A percentile compares a stretch with the other conserved stretches of the same genome.
phyloP scores from a whole-genome alignment of 2,113 vertebrate species.

The Nothocercus julius region DNA sequence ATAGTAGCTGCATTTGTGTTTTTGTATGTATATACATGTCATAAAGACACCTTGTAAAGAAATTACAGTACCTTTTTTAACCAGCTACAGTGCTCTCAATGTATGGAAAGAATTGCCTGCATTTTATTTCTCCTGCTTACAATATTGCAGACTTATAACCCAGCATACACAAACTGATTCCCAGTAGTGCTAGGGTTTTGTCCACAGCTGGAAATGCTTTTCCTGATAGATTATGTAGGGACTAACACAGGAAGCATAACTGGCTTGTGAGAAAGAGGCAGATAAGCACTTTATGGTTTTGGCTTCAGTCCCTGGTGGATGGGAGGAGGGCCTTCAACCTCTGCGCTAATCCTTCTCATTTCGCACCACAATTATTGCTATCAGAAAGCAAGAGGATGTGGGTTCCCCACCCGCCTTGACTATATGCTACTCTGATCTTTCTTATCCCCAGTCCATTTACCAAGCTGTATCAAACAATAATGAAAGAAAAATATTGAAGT shows the following conservation, averaged over 20 bases:
- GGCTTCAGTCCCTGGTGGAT: neutral
- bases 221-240: neutral
- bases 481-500: neutral
- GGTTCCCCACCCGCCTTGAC: neutral
- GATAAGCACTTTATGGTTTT: neutral
- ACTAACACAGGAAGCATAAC: constrained; percentile 36
- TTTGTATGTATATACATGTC: neutral
- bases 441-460: neutral
- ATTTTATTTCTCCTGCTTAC: neutral
- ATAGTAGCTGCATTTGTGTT: neutral
- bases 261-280: neutral
- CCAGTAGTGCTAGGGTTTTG: neutral
- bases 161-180: neutral
- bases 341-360: rapidly evolving
- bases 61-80: neutral
- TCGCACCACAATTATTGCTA: neutral
- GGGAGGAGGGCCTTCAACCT: neutral
- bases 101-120: neutral
- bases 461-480: neutral
- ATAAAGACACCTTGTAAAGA: neutral
- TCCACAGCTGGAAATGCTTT: neutral
- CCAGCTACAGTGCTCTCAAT: neutral
- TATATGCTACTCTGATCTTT: neutral
- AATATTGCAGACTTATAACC: neutral
- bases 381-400: constrained; percentile 11